These are phyloP conservation scores for Mythimna impura DNA, from an alignment of 2,888 invertebrate species.

Conservation along the genomic window DNA sequence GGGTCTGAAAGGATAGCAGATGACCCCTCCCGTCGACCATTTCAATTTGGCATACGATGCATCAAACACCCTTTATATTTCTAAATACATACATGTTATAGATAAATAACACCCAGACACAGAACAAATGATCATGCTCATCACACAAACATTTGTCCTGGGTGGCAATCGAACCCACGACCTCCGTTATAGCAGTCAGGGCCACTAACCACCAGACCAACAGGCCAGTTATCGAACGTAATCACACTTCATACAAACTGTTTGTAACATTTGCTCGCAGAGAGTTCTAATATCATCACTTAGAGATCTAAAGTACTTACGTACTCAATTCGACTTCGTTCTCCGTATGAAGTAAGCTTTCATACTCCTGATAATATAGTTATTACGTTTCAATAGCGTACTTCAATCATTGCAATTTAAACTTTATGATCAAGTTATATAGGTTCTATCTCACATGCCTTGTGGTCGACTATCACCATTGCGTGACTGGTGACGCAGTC, in stretches of 20 bases:
- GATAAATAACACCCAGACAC: too few species aligned
- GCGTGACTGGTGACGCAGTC: slow-evolving; percentile 1
- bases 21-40: too few species aligned
- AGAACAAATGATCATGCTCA: too few species aligned
- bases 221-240: too few species aligned
- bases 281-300: not conserved
- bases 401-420: slow-evolving; percentile 10
- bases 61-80: too few species aligned
- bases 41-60: too few species aligned
- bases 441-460: not conserved
- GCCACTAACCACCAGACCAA: too few species aligned
- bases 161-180: too few species aligned
- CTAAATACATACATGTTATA: too few species aligned
- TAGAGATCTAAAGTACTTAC: not conserved
- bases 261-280: not conserved
- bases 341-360: slow-evolving; percentile 15
- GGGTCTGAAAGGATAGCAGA: too few species aligned
- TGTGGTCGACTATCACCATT: not conserved
- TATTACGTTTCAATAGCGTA: slow-evolving; percentile 9
- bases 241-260: slow-evolving; percentile 1
- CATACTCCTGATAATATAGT: slow-evolving; percentile 13
- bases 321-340: slow-evolving; percentile 5
- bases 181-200: too few species aligned
- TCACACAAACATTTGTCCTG: too few species aligned
- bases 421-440: slow-evolving; percentile 1